Percentiles rank a stretch among this genome's conserved stretches.
Conservation (phyloP, 2,797 vertebrate genomes). For the Sebastes trivittatus region DNA sequence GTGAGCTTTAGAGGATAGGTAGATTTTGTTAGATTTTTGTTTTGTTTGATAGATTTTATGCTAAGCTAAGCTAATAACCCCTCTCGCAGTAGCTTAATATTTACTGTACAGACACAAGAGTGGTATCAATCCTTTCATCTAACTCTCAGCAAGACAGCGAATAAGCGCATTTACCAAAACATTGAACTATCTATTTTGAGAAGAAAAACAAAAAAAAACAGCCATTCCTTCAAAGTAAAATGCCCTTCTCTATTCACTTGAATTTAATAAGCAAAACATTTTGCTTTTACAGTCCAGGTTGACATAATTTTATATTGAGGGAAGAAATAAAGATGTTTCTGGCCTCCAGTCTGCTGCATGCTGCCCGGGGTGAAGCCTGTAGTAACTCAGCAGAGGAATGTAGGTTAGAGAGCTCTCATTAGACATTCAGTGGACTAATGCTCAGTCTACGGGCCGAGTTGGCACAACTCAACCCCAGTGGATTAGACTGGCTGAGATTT, state of each 20-base stretch:
- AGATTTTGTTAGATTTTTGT: neutral
- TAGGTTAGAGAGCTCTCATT: conserved; percentile 67
- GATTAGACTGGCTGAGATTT: conserved; percentile 74
- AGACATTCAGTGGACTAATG: conserved; percentile 62
- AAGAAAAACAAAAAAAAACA: neutral
- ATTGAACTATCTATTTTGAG: neutral
- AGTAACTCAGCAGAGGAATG: conserved; percentile 54
- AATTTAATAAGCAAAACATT: neutral
- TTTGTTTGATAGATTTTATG: neutral
- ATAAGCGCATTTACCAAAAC: neutral
- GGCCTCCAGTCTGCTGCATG: conserved; percentile 10
- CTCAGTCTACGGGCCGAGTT: conserved; percentile 51
- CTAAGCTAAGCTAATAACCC: neutral
- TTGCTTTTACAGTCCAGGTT: neutral
- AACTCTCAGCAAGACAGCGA: neutral
- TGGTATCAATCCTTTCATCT: no score
- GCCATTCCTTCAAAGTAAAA: neutral
- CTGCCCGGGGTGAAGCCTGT: conserved; percentile 17
- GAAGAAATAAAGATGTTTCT: neutral
- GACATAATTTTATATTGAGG: neutral
- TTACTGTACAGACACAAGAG: no score
- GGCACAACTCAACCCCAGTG: conserved; percentile 53
- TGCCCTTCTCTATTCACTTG: neutral
- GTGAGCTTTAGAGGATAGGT: neutral
- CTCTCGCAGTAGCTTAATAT: no score